Evolutionary conservation across 1,140 invertebrate genomes (phyloP).

Genomic region (Leucophenga varia): DNA sequence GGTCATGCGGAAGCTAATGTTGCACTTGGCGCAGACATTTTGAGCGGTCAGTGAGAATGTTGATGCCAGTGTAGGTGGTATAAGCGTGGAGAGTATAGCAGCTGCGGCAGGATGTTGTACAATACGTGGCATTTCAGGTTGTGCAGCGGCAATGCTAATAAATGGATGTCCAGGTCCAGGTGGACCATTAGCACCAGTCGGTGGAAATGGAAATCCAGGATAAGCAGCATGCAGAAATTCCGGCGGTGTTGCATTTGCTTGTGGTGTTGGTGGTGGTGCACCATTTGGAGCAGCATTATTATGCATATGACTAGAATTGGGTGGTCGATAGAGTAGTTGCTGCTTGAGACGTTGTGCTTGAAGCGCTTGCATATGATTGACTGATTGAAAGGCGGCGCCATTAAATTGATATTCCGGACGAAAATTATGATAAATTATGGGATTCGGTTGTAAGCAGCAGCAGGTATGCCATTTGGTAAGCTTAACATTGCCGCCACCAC

Average conservation of each 20-base stretch:
- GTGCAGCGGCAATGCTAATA: slow-evolving; percentile 25
- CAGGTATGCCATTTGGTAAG: slow-evolving; percentile 58
- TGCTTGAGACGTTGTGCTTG: slow-evolving; percentile 50
- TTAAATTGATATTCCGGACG: slow-evolving; percentile 52
- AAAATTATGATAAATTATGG: slow-evolving; percentile 57
- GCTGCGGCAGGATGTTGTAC: slow-evolving; percentile 67
- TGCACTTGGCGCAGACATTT: slow-evolving; percentile 98
- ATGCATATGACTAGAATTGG: slow-evolving; percentile 20
- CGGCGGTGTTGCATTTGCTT: slow-evolving; percentile 31
- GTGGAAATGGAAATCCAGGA: slow-evolving; percentile 41
- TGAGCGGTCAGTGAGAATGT: slow-evolving; percentile 84
- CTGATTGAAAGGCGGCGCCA: slow-evolving; percentile 52
- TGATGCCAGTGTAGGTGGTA: slow-evolving; percentile 81
- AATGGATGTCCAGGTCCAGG: slow-evolving; percentile 49
- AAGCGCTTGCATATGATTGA: slow-evolving; percentile 48
- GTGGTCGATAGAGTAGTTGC: slow-evolving; percentile 39
- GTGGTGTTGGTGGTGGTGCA: slow-evolving; percentile 20
- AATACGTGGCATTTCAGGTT: slow-evolving; percentile 35
- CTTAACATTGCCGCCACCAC: slow-evolving; percentile 41
- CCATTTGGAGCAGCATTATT: slow-evolving; percentile 15
- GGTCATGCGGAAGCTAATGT: slow-evolving; percentile 96
- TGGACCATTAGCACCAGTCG: slow-evolving; percentile 3
- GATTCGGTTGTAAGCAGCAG: slow-evolving; percentile 57
- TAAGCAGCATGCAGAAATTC: slow-evolving; percentile 46
- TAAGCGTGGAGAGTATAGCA: slow-evolving; percentile 71